Conservation (phyloP, 2,797 vertebrate species). For the Apogon hyalosoma region DNA sequence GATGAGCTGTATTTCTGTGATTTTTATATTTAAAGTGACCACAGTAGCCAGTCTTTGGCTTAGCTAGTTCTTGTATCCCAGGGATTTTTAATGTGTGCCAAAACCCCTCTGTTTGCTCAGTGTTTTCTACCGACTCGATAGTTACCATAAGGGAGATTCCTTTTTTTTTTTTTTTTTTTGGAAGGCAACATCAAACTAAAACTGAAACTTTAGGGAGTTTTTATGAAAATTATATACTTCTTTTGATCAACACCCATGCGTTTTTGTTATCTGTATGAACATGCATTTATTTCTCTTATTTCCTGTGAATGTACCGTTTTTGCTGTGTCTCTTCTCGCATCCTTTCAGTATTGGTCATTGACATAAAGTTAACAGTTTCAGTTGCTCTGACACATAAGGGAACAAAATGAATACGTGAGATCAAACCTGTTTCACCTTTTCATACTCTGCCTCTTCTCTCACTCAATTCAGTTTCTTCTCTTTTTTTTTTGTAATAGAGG, state of each 20-base stretch:
- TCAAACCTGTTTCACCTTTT: conserved; percentile 30
- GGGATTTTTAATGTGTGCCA: conserved; percentile 59
- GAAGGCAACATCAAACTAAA: conserved; percentile 21
- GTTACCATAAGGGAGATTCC: conserved; percentile 40
- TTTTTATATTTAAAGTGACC: conserved; percentile 66
- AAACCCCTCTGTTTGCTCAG: background rate
- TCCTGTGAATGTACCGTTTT: conserved; percentile 62
- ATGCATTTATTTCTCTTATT: conserved; percentile 6
- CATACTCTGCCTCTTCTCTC: conserved; percentile 13
- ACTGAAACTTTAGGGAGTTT: conserved; percentile 29
- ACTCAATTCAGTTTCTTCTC: conserved; percentile 17
- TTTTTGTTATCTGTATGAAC: conserved; percentile 44
- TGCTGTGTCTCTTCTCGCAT: conserved; percentile 28
- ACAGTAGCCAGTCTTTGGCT: conserved; percentile 52
- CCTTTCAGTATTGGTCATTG: conserved; percentile 62
- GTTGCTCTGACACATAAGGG: conserved; percentile 32
- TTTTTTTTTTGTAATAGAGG: conserved; percentile 20
- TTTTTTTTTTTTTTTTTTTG: conserved; percentile 19
- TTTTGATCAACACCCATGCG: conserved; percentile 1
- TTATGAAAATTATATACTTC: background rate
- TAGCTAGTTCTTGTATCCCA: conserved; percentile 45
- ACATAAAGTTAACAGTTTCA: background rate
- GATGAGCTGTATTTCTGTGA: conserved; percentile 62
- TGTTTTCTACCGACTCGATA: conserved; percentile 23
- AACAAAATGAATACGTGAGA: conserved; percentile 34